Base-by-base conservation (phyloP, 2,888 invertebrate species). In the Hemicrepidius hirtus region DNA sequence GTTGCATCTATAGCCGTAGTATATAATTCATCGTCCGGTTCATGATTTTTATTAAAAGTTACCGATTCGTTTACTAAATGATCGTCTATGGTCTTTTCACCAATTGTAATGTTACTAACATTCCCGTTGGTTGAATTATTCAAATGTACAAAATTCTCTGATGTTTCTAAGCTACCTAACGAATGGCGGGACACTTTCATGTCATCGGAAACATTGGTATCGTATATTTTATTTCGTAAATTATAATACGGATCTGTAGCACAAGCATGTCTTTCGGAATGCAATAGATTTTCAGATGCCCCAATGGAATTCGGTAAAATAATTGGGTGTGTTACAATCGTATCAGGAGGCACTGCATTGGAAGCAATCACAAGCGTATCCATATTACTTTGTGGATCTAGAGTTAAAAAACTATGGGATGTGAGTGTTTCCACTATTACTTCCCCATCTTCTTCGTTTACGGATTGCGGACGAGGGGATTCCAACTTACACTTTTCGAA, bases 181-280 rank as follows among this genome's bases (percentile, higher is more conserved):
- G 91, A 88, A 81, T 89, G 90, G 49, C 91, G 86, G 0, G 91
- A 91, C 12, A 91, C 90, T 86, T 91, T 91, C 71, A 91, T 86
- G 79, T 91, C 91, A 81, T 91, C 91, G 6, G 91, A 90, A 73
- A 91, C 87, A 75, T 91, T 91, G 0, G 90, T 91, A 74, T 90
- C 90, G 69, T 89, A 55, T 18, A 63, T 40, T 53, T 49, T 63
- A n/a, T 44, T 49, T 3, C 18, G 16, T 41, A 46, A 9, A 7
- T 60, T 57, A 35, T 74, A 74, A 53, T 40, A 62, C 24, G 79
- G 73, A 44, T 83, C 81, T 12, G 64, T 65, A 2, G 40, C 59
- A 49, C 67, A 74, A 3, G 73, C 73, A 9, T 72, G 64, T 79
- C 83, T 66, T 78, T 86, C 86, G 1, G 84, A 49, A 49, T 41